These are phyloP conservation scores for Cenopis cana DNA, from an alignment of 2,888 invertebrate genomes.

Conservation along the genomic window DNA sequence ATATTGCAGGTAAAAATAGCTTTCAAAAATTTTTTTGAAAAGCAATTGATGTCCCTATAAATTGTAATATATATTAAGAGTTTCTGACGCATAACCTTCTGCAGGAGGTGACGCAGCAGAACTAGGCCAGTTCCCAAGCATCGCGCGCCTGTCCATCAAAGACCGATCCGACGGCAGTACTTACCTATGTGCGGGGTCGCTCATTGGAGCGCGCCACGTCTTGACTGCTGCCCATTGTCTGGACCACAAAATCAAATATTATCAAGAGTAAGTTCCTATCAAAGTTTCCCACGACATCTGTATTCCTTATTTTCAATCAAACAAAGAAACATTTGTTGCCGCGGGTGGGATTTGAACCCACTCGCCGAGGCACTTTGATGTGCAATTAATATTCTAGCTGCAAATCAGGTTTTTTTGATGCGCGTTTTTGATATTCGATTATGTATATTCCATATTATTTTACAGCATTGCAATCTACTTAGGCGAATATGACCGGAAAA, in stretches of 20 bases:
- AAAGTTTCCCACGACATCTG: too few species aligned
- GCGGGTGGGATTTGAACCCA: too few species aligned
- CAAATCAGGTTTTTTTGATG: too few species aligned
- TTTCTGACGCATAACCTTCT: neutral
- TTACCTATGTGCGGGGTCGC: constrained; percentile 18
- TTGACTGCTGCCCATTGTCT: constrained; percentile 35
- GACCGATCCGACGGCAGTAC: neutral
- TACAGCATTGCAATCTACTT: constrained; percentile 22
- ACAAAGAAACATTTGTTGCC: too few species aligned
- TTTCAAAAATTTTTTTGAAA: too few species aligned
- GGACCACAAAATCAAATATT: constrained; percentile 1
- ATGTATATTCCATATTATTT: too few species aligned
- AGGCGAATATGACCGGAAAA: constrained; percentile 17
- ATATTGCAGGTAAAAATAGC: constrained; percentile 15
- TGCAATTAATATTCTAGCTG: too few species aligned
- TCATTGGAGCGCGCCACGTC: constrained; percentile 1
- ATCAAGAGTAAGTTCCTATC: constrained; percentile 20
- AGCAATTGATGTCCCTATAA: too few species aligned
- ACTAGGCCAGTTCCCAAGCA: constrained; percentile 21
- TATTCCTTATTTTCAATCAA: too few species aligned
- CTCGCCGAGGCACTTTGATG: too few species aligned
- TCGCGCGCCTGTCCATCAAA: constrained; percentile 19
- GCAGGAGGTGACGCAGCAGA: constrained; percentile 22
- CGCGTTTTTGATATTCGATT: too few species aligned
- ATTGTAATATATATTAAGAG: too few species aligned